phyloP scores from a whole-genome alignment of 2,113 vertebrate genomes.

The Petroica traversi region DNA sequence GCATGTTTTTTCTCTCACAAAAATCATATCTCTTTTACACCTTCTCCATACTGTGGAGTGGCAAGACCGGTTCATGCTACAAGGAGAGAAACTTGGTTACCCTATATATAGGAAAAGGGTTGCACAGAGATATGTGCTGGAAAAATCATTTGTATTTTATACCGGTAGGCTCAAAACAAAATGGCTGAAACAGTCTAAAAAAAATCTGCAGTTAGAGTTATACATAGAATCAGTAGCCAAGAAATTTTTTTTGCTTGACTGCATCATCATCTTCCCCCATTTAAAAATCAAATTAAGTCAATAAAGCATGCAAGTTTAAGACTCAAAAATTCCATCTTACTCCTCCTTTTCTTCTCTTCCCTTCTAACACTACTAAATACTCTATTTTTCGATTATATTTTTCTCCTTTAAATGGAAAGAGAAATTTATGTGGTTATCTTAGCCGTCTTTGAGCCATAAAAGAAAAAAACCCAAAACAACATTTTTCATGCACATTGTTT shows the following conservation, averaged over 20 bases:
- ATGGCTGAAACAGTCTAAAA: neutral
- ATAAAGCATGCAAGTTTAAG: neutral
- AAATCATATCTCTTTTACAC: neutral
- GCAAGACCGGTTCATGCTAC: neutral
- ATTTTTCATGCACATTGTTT: neutral
- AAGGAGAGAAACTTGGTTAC: neutral
- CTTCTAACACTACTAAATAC: neutral
- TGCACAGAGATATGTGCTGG: neutral
- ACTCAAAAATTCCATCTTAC: neutral
- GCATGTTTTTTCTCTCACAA: neutral
- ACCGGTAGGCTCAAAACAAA: neutral
- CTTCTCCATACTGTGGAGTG: neutral
- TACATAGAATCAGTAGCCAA: neutral
- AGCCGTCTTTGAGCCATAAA: neutral
- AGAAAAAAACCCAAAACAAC: accelerated
- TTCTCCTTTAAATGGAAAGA: neutral
- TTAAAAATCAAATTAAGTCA: neutral
- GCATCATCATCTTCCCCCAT: neutral
- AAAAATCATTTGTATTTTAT: neutral
- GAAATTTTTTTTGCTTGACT: neutral
- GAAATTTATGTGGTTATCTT: neutral
- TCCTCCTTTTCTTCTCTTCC: neutral
- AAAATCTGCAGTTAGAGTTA: neutral
- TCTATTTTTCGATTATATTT: neutral
- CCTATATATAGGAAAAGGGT: neutral